phyloP scores from a whole-genome alignment of 2,888 invertebrate species.

The Leucania comma region DNA sequence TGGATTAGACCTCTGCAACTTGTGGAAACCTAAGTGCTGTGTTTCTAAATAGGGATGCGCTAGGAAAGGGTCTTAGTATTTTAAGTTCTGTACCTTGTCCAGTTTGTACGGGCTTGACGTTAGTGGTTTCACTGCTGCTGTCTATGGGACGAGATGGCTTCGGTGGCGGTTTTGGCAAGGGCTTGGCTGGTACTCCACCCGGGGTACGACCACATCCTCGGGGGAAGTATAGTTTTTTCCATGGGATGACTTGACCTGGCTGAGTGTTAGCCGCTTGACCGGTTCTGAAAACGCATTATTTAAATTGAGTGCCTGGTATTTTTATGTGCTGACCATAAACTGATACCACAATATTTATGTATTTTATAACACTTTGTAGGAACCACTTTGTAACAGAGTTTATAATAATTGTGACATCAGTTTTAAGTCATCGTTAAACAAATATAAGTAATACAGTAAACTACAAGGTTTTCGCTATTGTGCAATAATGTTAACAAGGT shows the following conservation, averaged over 20 bases:
- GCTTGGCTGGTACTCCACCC: constrained; percentile 84
- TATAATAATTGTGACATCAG: constrained; percentile 21
- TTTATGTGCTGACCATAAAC: too few species aligned
- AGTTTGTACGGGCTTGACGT: constrained; percentile 80
- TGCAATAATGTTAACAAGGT: constrained; percentile 5
- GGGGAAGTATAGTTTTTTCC: constrained; percentile 93
- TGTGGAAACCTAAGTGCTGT: neutral
- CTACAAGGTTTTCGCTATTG: constrained; percentile 2
- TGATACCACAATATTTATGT: neutral
- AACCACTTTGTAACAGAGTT: neutral
- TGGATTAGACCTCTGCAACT: too few species aligned
- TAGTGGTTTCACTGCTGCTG: constrained; percentile 82
- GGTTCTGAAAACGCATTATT: constrained; percentile 62
- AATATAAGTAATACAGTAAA: neutral
- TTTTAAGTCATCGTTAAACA: constrained; percentile 15
- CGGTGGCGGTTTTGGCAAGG: constrained; percentile 77
- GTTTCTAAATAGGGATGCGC: neutral
- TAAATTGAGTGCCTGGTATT: neutral
- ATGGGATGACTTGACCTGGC: constrained; percentile 91
- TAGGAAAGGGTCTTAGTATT: neutral
- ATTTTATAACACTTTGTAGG: neutral
- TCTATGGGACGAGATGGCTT: constrained; percentile 77
- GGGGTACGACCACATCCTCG: constrained; percentile 92
- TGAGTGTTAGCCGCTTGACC: constrained; percentile 72
- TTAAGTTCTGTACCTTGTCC: constrained; percentile 66